These are phyloP conservation scores for Graptemys geographica DNA, from an alignment of 2,797 vertebrate species.

Conservation along the genomic window DNA sequence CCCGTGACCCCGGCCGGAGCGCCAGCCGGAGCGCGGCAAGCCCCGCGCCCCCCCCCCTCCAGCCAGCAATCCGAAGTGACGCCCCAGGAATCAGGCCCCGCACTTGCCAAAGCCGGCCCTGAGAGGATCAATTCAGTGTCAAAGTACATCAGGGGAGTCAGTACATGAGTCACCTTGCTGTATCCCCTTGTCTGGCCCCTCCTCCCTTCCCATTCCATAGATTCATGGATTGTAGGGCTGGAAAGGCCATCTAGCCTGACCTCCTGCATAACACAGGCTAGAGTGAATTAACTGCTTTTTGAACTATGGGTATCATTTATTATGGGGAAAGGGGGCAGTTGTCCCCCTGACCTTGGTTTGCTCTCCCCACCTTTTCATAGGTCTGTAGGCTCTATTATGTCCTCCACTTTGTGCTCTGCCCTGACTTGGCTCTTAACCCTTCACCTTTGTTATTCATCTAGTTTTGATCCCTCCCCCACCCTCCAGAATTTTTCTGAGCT, in stretches of 20 bases:
- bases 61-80: too few relatives aligned
- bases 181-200: not conserved
- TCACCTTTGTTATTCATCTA: not conserved
- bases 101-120: too few relatives aligned
- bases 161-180: not conserved
- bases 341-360: not conserved
- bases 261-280: not conserved
- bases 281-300: not conserved
- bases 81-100: too few relatives aligned
- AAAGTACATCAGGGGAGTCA: not conserved
- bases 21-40: too few relatives aligned
- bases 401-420: not conserved
- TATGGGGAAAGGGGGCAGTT: not conserved
- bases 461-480: not conserved
- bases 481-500: not conserved
- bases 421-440: not conserved
- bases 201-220: not conserved
- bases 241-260: not conserved
- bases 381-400: not conserved
- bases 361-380: not conserved
- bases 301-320: not conserved
- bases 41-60: too few relatives aligned
- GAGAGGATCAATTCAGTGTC: not conserved
- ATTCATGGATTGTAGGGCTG: not conserved
- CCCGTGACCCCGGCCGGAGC: too few relatives aligned